Conservation (phyloP, 2,888 invertebrate genomes). For the Stramonita haemastoma region DNA sequence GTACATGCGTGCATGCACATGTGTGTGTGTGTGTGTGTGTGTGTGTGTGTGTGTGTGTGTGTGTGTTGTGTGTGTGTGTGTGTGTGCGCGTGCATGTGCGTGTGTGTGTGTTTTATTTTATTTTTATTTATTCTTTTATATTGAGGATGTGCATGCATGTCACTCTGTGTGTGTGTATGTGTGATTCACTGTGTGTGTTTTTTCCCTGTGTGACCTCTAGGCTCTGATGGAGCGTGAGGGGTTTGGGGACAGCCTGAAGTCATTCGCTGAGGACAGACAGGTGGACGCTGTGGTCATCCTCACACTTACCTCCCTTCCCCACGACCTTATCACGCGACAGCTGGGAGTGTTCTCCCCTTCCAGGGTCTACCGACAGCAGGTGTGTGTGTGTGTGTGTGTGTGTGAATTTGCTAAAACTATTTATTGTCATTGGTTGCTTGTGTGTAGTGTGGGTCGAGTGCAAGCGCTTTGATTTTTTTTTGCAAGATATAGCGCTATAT, state of each 20-base stretch:
- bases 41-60: background rate
- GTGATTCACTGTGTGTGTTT: background rate
- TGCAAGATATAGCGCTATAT: too few species aligned
- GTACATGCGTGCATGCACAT: background rate
- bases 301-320: constrained; percentile 41
- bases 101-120: background rate
- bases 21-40: background rate
- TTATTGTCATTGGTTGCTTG: too few species aligned
- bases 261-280: constrained; percentile 52
- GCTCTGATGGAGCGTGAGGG: constrained; percentile 54
- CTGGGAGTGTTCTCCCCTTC: constrained; percentile 67
- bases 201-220: constrained; percentile 44
- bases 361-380: constrained; percentile 59
- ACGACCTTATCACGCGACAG: constrained; percentile 48
- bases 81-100: background rate
- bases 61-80: background rate
- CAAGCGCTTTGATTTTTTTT: too few species aligned
- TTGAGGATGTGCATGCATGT: background rate
- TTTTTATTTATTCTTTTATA: too few species aligned
- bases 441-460: too few species aligned
- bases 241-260: constrained; percentile 53
- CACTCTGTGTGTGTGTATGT: background rate
- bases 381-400: constrained; percentile 43
- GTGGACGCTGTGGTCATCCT: constrained; percentile 58
- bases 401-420: background rate